These are phyloP conservation scores for Lasiommata megera DNA, from an alignment of 2,888 invertebrate species.

Conservation along the genomic window DNA sequence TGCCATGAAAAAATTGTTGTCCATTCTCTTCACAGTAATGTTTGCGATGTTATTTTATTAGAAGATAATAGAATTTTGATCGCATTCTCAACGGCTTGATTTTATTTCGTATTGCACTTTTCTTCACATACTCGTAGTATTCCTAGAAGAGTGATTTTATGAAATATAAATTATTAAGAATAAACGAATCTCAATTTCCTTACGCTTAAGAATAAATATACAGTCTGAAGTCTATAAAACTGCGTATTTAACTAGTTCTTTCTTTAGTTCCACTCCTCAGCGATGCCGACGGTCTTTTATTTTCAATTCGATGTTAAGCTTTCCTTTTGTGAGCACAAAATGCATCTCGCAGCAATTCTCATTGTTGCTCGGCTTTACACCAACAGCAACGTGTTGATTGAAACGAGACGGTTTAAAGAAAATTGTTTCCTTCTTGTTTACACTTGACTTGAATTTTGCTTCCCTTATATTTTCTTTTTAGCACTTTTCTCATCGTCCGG, in stretches of 20 bases:
- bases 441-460: background rate
- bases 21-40: constrained; percentile 54
- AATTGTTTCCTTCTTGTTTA: background rate
- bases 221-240: background rate
- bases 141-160: background rate
- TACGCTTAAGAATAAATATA: background rate
- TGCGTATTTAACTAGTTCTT: background rate
- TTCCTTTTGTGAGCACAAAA: background rate
- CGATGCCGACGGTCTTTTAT: background rate
- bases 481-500: background rate
- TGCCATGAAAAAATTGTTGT: constrained; percentile 64
- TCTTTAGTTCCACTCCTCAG: background rate
- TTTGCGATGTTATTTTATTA: constrained; percentile 46
- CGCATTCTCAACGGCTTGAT: constrained; percentile 29
- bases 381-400: background rate
- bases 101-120: constrained; percentile 14
- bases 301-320: background rate
- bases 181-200: background rate
- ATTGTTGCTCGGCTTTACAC: background rate
- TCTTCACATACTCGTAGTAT: background rate
- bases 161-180: background rate
- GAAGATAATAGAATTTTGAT: constrained; percentile 33
- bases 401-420: background rate
- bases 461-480: background rate
- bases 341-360: background rate